Evolutionary conservation across 2,888 invertebrate genomes (phyloP), one percentile per base, ranked within the genome.

Genomic region (Cyaniris semiargus): DNA sequence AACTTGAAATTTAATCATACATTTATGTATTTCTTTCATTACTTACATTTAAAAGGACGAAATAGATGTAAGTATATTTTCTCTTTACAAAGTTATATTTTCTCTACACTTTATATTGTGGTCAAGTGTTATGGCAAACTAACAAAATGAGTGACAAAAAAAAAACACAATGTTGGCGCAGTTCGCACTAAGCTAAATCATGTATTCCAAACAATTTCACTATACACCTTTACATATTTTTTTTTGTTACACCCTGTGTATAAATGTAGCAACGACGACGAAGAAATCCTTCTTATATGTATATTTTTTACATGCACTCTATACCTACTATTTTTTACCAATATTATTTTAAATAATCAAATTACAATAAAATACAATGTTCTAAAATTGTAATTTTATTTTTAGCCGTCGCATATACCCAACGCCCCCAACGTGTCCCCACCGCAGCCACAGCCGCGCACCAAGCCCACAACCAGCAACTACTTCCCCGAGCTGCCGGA

Each of bases 401-500:
- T 85, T 75, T 85, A 88, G 89, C 88, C 88, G 84, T 91, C 94
- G 88, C 92, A 85, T 76, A 79, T 83, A 18, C 92, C 91, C 94
- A 66, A 66, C 27, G 66, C 27, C 0, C 66, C 66, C 15, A 66
- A 95, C 78, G 95, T 94, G 84, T 97, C 97, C 6, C 97, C 97
- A 85, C 97, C 97, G 6, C 95, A 96, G 83, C 97, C 97, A 0
- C 95, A 96, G 83, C 97, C 97, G 0, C 95, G 97, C 53, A 95
- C 96, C 2, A 96, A 96, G 0, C 85, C 86, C 1, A 83, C 86
- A 4, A 80, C 83, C 31, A 85, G 66, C 18, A 66, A 87, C 79
- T 85, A 84, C 76, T 93, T 95, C 84, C 95, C 95, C 0, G 96
- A 96, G 80, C 90, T 97, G 60, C 98, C 98, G 1, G 96, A 97